Conservation (phyloP, 2,888 invertebrate genomes). For the Stenolophus ochropezus region DNA sequence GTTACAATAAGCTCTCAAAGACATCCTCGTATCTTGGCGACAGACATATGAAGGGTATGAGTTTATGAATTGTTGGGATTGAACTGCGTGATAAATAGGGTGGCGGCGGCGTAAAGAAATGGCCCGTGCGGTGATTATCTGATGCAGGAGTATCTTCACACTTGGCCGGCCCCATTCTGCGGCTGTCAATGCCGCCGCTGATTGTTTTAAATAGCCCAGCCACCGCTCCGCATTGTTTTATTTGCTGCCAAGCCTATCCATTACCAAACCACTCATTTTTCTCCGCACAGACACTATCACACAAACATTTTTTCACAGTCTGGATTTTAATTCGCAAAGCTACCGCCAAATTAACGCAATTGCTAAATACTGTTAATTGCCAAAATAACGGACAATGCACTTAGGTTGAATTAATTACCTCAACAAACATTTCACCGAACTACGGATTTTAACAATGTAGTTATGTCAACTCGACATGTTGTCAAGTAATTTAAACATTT, state of each 20-base stretch:
- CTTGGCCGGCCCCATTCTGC: slow-evolving; percentile 68
- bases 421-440: no score
- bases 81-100: background rate
- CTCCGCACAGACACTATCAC: background rate
- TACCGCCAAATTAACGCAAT: background rate
- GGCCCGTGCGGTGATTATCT: slow-evolving; percentile 68
- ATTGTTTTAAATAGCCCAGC: slow-evolving; percentile 57
- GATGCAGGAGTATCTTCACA: slow-evolving; percentile 69
- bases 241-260: slow-evolving; percentile 59
- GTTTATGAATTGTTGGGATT: background rate
- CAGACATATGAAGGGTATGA: no score
- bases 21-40: no score
- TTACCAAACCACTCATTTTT: slow-evolving; percentile 38
- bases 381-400: no score
- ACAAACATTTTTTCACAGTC: background rate
- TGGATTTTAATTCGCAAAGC: background rate
- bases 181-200: slow-evolving; percentile 65
- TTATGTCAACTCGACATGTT: no score
- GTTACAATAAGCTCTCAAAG: no score
- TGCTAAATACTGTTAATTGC: background rate
- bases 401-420: no score
- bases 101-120: slow-evolving; percentile 65
- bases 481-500: no score
- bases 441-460: no score
- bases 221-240: slow-evolving; percentile 50